Evolutionary conservation across 2,888 invertebrate genomes (phyloP).

Genomic region (Cantharis rufa): DNA sequence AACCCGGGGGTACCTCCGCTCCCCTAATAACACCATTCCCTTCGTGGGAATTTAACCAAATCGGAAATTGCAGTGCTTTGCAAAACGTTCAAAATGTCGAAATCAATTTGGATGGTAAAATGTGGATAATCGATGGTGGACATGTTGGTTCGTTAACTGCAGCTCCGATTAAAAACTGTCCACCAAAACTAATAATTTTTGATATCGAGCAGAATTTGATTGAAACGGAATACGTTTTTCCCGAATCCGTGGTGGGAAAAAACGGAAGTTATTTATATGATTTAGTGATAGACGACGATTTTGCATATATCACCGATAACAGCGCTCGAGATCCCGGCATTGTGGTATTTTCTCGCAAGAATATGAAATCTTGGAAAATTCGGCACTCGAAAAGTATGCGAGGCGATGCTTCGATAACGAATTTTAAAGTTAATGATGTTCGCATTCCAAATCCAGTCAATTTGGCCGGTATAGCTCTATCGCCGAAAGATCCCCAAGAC

Average conservation of each 20-base stretch:
- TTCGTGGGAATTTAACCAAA: conserved; percentile 69
- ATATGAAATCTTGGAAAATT: conserved; percentile 72
- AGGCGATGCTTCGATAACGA: conserved; percentile 62
- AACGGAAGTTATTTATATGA: conserved; percentile 70
- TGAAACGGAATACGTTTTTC: conserved; percentile 63
- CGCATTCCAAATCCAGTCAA: conserved; percentile 63
- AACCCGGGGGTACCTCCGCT: conserved; percentile 57
- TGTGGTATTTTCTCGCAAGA: conserved; percentile 69
- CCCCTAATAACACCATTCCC: conserved; percentile 71
- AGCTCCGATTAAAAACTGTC: conserved; percentile 62
- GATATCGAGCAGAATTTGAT: conserved; percentile 66
- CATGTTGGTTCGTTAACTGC: conserved; percentile 64
- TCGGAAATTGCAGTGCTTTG: conserved; percentile 70
- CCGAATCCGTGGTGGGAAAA: conserved; percentile 62
- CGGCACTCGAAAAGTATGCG: conserved; percentile 68
- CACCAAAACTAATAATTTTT: conserved; percentile 70
- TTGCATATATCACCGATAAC: conserved; percentile 75
- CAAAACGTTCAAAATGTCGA: conserved; percentile 78
- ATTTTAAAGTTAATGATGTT: conserved; percentile 66
- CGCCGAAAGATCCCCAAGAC: conserved; percentile 55
- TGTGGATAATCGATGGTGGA: conserved; percentile 74
- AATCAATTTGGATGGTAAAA: conserved; percentile 69
- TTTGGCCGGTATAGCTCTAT: conserved; percentile 73
- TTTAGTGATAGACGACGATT: conserved; percentile 72
- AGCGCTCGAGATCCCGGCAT: conserved; percentile 68